Percentiles rank a stretch among this genome's conserved stretches.
These are phyloP conservation scores for Caenorhabditis doughertyi DNA, from an alignment of 2,888 invertebrate genomes.

Conservation along the genomic window DNA sequence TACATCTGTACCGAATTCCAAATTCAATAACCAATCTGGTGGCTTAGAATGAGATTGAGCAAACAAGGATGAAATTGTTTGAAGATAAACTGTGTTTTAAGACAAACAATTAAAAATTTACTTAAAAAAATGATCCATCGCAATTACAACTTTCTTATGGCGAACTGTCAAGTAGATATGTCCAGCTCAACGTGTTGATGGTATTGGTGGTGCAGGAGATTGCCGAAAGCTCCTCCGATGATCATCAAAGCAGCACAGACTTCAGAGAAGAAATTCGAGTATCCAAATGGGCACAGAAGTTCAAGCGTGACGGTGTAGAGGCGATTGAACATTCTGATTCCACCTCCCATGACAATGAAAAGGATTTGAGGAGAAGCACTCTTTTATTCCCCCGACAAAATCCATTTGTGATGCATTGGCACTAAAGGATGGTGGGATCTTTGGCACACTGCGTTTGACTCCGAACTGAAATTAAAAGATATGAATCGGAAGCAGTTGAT, in stretches of 20 bases:
- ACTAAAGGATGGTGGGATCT: slow-evolving; percentile 80
- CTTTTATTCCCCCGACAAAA: slow-evolving; percentile 77
- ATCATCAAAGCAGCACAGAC: slow-evolving; percentile 83
- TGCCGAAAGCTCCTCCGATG: slow-evolving; percentile 83
- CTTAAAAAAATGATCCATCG: too few relatives aligned
- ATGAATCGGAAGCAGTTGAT: not conserved
- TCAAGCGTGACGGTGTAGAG: slow-evolving; percentile 83
- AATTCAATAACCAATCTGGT: too few relatives aligned
- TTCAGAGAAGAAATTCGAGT: slow-evolving; percentile 83
- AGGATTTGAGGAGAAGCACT: slow-evolving; percentile 78
- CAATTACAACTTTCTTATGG: too few relatives aligned
- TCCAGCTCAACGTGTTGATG: too few relatives aligned
- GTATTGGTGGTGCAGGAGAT: too few relatives aligned
- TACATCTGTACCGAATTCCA: too few relatives aligned
- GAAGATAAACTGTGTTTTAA: too few relatives aligned
- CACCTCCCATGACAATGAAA: slow-evolving; percentile 82
- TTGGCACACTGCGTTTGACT: slow-evolving; percentile 80
- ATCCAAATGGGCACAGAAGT: slow-evolving; percentile 85
- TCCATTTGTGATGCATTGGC: slow-evolving; percentile 79
- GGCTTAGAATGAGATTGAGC: too few relatives aligned
- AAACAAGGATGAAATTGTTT: too few relatives aligned
- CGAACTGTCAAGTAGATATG: too few relatives aligned
- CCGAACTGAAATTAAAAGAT: slow-evolving; percentile 67
- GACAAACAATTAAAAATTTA: too few relatives aligned
- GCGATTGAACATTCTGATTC: slow-evolving; percentile 83